phyloP scores from a whole-genome alignment of 1,140 invertebrate genomes.

The Dysdera silvatica region DNA sequence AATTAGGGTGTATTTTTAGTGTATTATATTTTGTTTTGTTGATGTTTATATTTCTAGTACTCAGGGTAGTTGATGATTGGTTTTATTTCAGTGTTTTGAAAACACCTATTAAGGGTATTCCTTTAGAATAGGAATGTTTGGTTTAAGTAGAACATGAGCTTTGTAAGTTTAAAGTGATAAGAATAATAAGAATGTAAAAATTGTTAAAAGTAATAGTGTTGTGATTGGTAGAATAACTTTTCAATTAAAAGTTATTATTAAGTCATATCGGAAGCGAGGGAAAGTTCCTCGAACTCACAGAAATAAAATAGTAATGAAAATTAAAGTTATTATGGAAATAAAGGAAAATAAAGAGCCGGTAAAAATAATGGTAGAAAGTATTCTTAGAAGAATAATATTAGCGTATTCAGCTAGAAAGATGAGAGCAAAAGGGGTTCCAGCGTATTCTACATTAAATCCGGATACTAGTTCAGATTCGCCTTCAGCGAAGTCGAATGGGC shows the following conservation, averaged over 20 bases:
- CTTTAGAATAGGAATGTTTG: background rate
- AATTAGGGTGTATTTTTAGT: slow-evolving; percentile 53
- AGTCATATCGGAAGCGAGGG: slow-evolving; percentile 54
- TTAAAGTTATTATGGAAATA: background rate
- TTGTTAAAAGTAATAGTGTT: slow-evolving; percentile 50
- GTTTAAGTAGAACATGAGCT: slow-evolving; percentile 11
- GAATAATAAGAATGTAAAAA: no score
- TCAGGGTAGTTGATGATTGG: slow-evolving; percentile 54
- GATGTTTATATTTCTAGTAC: slow-evolving; percentile 33
- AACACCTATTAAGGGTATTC: background rate
- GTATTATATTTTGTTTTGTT: slow-evolving; percentile 49
- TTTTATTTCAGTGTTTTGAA: background rate
- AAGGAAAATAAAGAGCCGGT: background rate
- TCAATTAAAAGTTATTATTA: slow-evolving; percentile 54
- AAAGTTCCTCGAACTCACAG: slow-evolving; percentile 52
- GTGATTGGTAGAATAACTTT: slow-evolving; percentile 50
- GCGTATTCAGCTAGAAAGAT: slow-evolving; percentile 64
- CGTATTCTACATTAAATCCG: slow-evolving; percentile 66
- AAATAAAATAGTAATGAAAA: slow-evolving; percentile 44
- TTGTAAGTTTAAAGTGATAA: slow-evolving; percentile 7
- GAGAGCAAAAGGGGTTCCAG: slow-evolving; percentile 57
- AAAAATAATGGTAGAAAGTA: slow-evolving; percentile 35
- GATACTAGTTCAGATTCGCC: slow-evolving; percentile 65
- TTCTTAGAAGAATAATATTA: slow-evolving; percentile 58
- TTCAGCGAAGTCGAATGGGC: slow-evolving; percentile 69